Conservation (phyloP, 2,888 invertebrate genomes). For the Smittia aterrima region DNA sequence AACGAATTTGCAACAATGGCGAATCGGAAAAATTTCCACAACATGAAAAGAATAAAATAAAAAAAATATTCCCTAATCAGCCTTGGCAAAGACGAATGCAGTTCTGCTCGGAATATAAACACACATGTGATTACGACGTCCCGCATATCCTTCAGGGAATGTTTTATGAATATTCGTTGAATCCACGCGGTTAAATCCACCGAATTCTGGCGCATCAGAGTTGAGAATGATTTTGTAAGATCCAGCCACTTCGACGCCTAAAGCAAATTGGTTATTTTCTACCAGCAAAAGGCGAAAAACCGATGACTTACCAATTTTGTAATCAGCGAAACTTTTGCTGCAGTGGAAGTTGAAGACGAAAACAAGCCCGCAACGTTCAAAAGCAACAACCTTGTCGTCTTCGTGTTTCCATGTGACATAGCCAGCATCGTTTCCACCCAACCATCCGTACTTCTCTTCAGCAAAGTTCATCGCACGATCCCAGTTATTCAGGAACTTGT, state of each 20-base stretch:
- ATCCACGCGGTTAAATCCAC: slow-evolving; percentile 75
- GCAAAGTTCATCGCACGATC: slow-evolving; percentile 84
- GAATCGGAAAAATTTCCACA: too few species aligned
- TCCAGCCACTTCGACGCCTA: slow-evolving; percentile 75
- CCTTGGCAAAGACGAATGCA: too few species aligned
- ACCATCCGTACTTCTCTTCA: slow-evolving; percentile 64
- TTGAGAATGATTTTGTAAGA: slow-evolving; percentile 78
- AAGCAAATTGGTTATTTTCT: too few species aligned
- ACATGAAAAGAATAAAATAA: background rate
- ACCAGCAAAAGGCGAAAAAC: too few species aligned
- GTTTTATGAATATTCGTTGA: slow-evolving; percentile 63
- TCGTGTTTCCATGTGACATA: slow-evolving; percentile 91
- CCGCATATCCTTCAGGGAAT: too few species aligned
- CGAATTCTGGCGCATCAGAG: slow-evolving; percentile 73
- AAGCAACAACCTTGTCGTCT: slow-evolving; percentile 93
- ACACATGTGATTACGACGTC: slow-evolving; percentile 65
- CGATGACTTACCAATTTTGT: slow-evolving; percentile 64
- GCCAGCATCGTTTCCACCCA: slow-evolving; percentile 69
- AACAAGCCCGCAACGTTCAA: slow-evolving; percentile 86
- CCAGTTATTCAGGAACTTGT: slow-evolving; percentile 89
- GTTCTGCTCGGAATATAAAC: slow-evolving; percentile 52
- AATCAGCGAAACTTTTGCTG: slow-evolving; percentile 88
- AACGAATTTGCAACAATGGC: too few species aligned
- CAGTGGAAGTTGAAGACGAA: slow-evolving; percentile 98
- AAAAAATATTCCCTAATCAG: too few species aligned